These are phyloP conservation scores for Colaptes auratus DNA, from an alignment of 2,113 vertebrate genomes.

Conservation along the genomic window DNA sequence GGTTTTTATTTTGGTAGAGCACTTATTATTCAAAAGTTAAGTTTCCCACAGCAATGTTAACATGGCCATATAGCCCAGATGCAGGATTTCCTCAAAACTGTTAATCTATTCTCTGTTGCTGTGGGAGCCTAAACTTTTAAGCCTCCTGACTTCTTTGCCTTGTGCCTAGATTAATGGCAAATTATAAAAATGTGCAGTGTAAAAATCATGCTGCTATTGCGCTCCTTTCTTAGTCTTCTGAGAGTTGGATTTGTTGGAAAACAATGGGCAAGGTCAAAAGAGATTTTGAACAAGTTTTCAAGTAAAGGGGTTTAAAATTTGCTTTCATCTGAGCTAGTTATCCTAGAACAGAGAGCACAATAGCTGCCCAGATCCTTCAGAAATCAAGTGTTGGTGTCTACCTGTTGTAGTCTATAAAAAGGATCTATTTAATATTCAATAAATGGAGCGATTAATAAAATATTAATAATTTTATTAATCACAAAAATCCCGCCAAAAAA, in stretches of 20 bases:
- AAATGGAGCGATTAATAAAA: too few relatives aligned
- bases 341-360: neutral
- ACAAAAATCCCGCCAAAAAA: too few relatives aligned
- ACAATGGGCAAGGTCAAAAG: neutral
- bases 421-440: too few relatives aligned
- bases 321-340: neutral
- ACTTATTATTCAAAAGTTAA: conserved; percentile 29
- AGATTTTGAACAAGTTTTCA: neutral
- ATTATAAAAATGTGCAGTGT: neutral
- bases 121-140: conserved; percentile 68
- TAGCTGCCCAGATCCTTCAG: neutral
- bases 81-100: conserved; percentile 20
- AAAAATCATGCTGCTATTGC: neutral
- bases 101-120: conserved; percentile 46
- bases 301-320: neutral
- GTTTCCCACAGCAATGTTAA: conserved; percentile 68
- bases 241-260: neutral
- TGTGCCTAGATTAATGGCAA: neutral
- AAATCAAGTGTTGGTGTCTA: neutral
- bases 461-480: too few relatives aligned
- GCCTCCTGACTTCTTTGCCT: conserved; percentile 15
- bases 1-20: conserved; percentile 33
- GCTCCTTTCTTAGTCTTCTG: neutral
- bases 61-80: neutral
- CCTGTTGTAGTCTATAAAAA: too few relatives aligned